Evolutionary conservation across 2,113 vertebrate genomes (phyloP).

Genomic region (Cottus gobio): DNA sequence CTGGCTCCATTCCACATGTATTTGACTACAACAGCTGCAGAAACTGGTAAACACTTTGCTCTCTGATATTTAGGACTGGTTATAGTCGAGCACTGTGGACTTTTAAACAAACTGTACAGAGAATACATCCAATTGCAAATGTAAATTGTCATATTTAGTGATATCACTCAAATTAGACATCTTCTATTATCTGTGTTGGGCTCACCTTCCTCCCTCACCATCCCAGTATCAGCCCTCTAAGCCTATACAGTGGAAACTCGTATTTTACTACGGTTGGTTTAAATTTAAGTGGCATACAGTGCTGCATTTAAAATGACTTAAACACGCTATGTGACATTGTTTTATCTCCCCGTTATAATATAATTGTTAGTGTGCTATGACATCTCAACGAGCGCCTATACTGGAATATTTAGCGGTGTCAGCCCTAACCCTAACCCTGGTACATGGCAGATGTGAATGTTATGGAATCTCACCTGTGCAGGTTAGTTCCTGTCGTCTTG

Average conservation of each 20-base stretch:
- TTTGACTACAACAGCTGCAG: neutral
- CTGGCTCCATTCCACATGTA: neutral
- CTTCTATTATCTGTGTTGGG: neutral
- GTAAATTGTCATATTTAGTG: neutral
- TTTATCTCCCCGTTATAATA: neutral
- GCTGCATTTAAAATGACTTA: neutral
- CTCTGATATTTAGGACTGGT: neutral
- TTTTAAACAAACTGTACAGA: neutral
- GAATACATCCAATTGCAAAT: neutral
- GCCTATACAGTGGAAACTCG: neutral
- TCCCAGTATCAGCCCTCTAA: neutral
- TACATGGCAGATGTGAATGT: neutral
- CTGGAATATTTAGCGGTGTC: no score
- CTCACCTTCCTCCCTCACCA: neutral
- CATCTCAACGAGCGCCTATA: neutral
- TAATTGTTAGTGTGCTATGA: neutral
- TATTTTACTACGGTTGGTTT: no score
- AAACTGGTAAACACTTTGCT: conserved; percentile 1
- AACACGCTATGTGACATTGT: neutral
- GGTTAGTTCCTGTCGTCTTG: conserved; percentile 23
- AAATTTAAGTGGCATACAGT: neutral
- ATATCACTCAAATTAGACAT: neutral
- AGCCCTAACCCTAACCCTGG: no score
- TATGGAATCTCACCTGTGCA: conserved; percentile 45
- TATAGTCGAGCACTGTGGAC: neutral